These are phyloP conservation scores for Tupiocoris notatus DNA, from an alignment of 2,888 invertebrate species.

Conservation along the genomic window DNA sequence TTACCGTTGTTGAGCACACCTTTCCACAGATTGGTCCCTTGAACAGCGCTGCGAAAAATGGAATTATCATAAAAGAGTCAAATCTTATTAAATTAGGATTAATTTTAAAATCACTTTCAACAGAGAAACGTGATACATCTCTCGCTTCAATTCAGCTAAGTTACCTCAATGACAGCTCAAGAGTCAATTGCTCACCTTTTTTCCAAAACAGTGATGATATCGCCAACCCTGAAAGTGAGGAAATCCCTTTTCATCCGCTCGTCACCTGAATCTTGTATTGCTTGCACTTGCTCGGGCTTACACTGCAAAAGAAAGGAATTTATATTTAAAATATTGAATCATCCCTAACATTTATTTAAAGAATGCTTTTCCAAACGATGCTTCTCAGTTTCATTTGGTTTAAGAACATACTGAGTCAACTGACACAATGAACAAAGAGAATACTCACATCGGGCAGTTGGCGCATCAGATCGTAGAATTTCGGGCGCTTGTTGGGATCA, in stretches of 20 bases:
- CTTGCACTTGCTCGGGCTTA: constrained; percentile 90
- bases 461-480: constrained; percentile 79
- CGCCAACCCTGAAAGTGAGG: constrained; percentile 80
- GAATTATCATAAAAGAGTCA: neutral
- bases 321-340: too few relatives aligned
- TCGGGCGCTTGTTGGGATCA: constrained; percentile 82
- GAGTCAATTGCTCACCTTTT: constrained; percentile 56
- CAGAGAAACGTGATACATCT: neutral
- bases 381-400: too few relatives aligned
- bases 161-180: neutral
- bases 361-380: too few relatives aligned
- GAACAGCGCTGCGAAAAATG: constrained; percentile 59
- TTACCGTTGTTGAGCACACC: constrained; percentile 86
- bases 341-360: too few relatives aligned
- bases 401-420: too few relatives aligned
- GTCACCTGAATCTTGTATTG: constrained; percentile 63
- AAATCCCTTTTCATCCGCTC: constrained; percentile 64
- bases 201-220: constrained; percentile 89
- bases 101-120: neutral
- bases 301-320: constrained; percentile 57
- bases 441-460: constrained; percentile 67
- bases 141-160: too few relatives aligned
- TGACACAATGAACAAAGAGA: too few relatives aligned
- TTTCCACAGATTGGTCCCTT: constrained; percentile 71
- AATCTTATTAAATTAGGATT: constrained; percentile 4